Base-by-base conservation (phyloP, 2,797 vertebrate genomes). In the Anniella stebbinsi region DNA sequence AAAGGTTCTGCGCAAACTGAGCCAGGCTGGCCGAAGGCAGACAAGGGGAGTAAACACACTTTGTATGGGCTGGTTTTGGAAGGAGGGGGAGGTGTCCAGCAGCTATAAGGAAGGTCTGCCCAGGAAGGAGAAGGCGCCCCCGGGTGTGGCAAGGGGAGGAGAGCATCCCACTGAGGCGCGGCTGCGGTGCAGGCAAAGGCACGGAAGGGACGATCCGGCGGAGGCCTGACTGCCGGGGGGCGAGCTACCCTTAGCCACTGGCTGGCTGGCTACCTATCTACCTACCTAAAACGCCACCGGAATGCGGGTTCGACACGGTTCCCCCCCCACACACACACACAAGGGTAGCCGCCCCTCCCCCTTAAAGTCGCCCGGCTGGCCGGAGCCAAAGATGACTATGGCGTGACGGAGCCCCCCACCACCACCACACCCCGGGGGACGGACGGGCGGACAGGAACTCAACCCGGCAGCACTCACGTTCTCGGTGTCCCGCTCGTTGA, bases 401-500 rank as follows among this genome's bases (percentile, higher is more conserved):
- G 28, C 88, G 8, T 13, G 75, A 2, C 38, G 2, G n/a, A 45
- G 60, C 15, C 3, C 8, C 8, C 63, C 41, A 48, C 25, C 38
- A n/a, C 7, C 38, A 51, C 51, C 51, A 4, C 51, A 51, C 51
- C 51, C 77, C 57, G 38, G 36, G 48, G 0, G 10, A n/a, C 1
- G 45, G 45, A 48, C 82, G 84, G 28, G 0, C 88, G 7, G 21
- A 38, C 41, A 30, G 23, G 5, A 70, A 69, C 41, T 13, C 36
- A 5, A 1, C 17, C 78, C 23, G 69, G 51, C 67, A 54, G 21
- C 82, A 98, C 98, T 99, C 97, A 99, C 98, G 66, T 98, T 98
- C 97, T 99, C 98, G 81, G 98, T 97, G 97, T 99, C 98, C 92
- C 98, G 98, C 97, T 99, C 98, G 97, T 98, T 99, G 97, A 99